Conservation (phyloP, 1,140 invertebrate species). For the Homarus americanus region DNA sequence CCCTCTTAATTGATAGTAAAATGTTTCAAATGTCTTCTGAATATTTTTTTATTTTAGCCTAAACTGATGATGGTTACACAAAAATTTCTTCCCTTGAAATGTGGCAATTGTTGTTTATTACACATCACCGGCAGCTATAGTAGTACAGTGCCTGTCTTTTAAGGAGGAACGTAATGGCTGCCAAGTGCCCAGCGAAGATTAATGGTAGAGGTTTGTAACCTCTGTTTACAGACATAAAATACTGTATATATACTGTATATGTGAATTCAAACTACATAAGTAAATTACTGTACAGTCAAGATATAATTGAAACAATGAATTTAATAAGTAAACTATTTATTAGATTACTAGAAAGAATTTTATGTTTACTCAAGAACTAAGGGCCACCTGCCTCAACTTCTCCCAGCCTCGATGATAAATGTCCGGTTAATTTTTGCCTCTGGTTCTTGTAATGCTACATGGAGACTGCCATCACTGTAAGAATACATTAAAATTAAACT, state of each 20-base stretch:
- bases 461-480: constrained; percentile 63
- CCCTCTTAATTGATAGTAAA: constrained; percentile 71
- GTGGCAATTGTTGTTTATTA: not conserved
- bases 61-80: not conserved
- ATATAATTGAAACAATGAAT: not conserved
- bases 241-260: no score
- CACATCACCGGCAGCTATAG: not conserved
- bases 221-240: no score
- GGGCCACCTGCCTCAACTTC: constrained; percentile 53
- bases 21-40: constrained; percentile 66
- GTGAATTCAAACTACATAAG: not conserved
- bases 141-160: no score
- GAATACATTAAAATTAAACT: not conserved
- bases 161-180: no score
- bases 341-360: not conserved
- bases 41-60: constrained; percentile 27
- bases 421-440: constrained; percentile 53
- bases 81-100: not conserved
- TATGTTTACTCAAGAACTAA: constrained; percentile 31
- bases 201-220: no score
- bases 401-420: constrained; percentile 49
- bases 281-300: not conserved
- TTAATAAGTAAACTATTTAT: not conserved
- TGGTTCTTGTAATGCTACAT: constrained; percentile 49
- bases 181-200: no score